Base-by-base conservation (phyloP, 2,888 invertebrate genomes). In the Aporophyla lueneburgensis region DNA sequence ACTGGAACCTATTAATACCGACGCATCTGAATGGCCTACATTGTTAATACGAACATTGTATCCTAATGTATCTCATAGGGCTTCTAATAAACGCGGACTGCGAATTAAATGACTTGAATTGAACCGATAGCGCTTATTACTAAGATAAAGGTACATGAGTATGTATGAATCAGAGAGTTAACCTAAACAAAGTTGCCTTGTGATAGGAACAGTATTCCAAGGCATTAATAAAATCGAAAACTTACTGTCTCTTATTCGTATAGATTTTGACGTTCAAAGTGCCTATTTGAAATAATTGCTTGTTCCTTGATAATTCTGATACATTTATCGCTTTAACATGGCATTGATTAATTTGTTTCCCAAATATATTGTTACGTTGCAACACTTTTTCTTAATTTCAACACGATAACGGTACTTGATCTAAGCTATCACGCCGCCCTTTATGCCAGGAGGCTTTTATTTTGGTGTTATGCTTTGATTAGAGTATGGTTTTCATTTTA, bases 31-130 rank as follows among this genome's bases (percentile, higher is more conserved):
- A 79, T 78, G 78, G 72, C 72, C 74, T 71, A 83, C 83, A 84
- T 83, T 87, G 83, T 87, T 80, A 83, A 81, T 80, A 76, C 66
- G 68, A 70, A 83, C 76, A 68, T 80, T 78, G 81, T 76, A 78
- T 51, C 61, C 70, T 72, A 74, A 77, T 59, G 83, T 78, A 78
- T 59, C 59, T 61, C 54, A 59, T 72, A 71, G n/a, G 49, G 43
- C 51, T 63, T 73, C 74, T 80, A 80, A 79, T 79, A 79, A 74
- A 76, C 74, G 70, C 63, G 21, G 53, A 56, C 65, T 68, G 74
- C 58, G 70, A 70, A 82, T 82, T 82, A 81, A 84, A 81, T 82
- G 59, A 16, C 54, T 56, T 43, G 63, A 59, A 75, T 66, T 51
- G 40, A 66, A 14, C 16, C 56, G 61, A 65, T 65, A 46, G 66